These are phyloP conservation scores for Heliangelus exortis DNA, from an alignment of 2,797 vertebrate genomes.

Conservation along the genomic window DNA sequence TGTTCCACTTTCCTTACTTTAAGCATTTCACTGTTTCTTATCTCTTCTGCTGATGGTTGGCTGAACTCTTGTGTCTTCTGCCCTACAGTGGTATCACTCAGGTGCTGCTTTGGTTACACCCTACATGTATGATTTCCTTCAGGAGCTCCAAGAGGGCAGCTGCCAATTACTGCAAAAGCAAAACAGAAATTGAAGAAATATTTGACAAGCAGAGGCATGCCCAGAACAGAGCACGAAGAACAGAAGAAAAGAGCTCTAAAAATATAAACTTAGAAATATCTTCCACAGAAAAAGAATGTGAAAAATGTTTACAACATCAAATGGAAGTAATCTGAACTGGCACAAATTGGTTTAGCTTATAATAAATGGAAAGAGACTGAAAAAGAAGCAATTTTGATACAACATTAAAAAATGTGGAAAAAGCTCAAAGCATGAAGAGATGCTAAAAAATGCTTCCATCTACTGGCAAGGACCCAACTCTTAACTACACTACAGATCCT, in stretches of 20 bases:
- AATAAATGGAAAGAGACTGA: slow-evolving; percentile 47
- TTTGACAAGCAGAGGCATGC: slow-evolving; percentile 42
- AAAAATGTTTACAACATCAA: slow-evolving; percentile 50
- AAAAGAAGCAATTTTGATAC: slow-evolving; percentile 45
- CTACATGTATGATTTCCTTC: slow-evolving; percentile 28
- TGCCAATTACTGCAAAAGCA: slow-evolving; percentile 51
- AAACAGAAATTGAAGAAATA: slow-evolving; percentile 59
- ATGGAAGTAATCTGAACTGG: slow-evolving; percentile 47
- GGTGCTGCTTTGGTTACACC: slow-evolving; percentile 22
- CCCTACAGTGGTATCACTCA: slow-evolving; percentile 10
- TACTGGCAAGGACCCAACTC: slow-evolving; percentile 47
- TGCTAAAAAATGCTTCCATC: slow-evolving; percentile 62
- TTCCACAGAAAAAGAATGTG: neutral
- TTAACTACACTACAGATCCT: slow-evolving; percentile 42
- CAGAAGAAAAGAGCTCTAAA: slow-evolving; percentile 1
- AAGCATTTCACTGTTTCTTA: neutral
- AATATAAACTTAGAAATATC: slow-evolving; percentile 1
- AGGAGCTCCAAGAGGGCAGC: slow-evolving; percentile 6
- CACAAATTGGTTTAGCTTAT: slow-evolving; percentile 11
- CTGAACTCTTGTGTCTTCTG: slow-evolving; percentile 12
- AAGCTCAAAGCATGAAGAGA: slow-evolving; percentile 46
- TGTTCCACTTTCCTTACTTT: neutral
- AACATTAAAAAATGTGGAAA: neutral
- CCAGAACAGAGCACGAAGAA: slow-evolving; percentile 32
- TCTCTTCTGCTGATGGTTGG: neutral